Conservation (phyloP, 2,888 invertebrate genomes). For the Flexamia atlantica region DNA sequence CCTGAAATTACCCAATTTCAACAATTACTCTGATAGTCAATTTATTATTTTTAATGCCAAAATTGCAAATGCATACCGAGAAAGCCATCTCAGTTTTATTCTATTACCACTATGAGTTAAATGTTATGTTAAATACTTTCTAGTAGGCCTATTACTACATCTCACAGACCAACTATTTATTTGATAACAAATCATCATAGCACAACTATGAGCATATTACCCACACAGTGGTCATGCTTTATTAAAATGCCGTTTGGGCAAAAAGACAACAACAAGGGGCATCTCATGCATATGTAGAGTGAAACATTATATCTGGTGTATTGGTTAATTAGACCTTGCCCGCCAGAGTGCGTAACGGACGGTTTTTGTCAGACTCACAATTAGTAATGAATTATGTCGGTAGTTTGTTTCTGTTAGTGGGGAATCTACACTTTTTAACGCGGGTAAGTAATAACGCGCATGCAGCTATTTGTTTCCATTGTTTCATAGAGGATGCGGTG, state of each 20-base stretch:
- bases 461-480: constrained; percentile 18
- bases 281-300: constrained; percentile 53
- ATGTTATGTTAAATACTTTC: too few relatives aligned
- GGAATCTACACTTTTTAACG: constrained; percentile 34
- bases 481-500: not conserved
- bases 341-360: constrained; percentile 34
- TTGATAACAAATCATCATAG: not conserved
- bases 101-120: too few relatives aligned
- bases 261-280: constrained; percentile 25
- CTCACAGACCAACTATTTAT: not conserved
- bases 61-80: too few relatives aligned
- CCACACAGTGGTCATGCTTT: constrained; percentile 21
- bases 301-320: constrained; percentile 55
- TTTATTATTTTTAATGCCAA: too few relatives aligned
- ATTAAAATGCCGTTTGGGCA: constrained; percentile 38
- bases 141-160: not conserved
- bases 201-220: constrained; percentile 1
- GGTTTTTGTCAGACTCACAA: constrained; percentile 46
- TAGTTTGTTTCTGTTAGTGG: constrained; percentile 40
- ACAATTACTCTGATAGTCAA: too few relatives aligned
- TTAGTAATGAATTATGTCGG: constrained; percentile 48
- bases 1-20: too few relatives aligned
- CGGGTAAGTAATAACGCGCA: constrained; percentile 16
- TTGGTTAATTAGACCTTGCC: constrained; percentile 31
- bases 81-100: too few relatives aligned